A percentile compares a stretch with the other conserved stretches of the same genome.
Conservation (phyloP, 2,888 invertebrate genomes). For the Lordiphosa fenestrarum region DNA sequence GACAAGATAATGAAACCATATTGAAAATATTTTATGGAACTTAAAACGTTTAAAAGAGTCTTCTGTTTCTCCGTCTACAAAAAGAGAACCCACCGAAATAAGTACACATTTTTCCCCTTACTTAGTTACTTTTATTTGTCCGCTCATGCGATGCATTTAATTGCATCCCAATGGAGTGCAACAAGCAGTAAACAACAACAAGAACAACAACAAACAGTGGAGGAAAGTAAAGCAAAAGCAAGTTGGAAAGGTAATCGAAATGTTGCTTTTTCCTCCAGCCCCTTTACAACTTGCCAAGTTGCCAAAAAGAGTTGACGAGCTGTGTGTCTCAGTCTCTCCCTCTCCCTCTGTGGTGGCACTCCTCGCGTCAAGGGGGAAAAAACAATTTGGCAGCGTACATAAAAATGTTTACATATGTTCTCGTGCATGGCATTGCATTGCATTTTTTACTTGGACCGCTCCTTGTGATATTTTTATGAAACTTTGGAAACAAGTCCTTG, state of each 20-base stretch:
- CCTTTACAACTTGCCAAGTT: constrained; percentile 22
- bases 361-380: constrained; percentile 8
- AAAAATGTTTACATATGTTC: constrained; percentile 44
- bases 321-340: neutral
- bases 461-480: constrained; percentile 17
- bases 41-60: too few species aligned
- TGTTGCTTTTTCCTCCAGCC: constrained; percentile 1
- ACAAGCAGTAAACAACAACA: constrained; percentile 19
- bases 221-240: constrained; percentile 15
- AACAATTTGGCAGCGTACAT: constrained; percentile 27
- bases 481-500: constrained; percentile 28
- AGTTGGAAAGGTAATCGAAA: constrained; percentile 21
- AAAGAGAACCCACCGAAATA: constrained; percentile 50
- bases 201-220: constrained; percentile 26
- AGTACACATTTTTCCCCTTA: constrained; percentile 22
- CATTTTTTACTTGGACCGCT: constrained; percentile 25
- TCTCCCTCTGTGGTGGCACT: neutral
- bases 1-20: too few species aligned
- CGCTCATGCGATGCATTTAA: constrained; percentile 53
- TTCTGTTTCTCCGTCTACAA: constrained; percentile 32
- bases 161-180: constrained; percentile 62
- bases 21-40: too few species aligned
- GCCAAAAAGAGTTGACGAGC: constrained; percentile 25
- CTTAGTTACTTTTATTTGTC: constrained; percentile 38
- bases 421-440: constrained; percentile 5